Evolutionary conservation across 2,113 vertebrate species (phyloP).

Genomic region (Plotosus lineatus): DNA sequence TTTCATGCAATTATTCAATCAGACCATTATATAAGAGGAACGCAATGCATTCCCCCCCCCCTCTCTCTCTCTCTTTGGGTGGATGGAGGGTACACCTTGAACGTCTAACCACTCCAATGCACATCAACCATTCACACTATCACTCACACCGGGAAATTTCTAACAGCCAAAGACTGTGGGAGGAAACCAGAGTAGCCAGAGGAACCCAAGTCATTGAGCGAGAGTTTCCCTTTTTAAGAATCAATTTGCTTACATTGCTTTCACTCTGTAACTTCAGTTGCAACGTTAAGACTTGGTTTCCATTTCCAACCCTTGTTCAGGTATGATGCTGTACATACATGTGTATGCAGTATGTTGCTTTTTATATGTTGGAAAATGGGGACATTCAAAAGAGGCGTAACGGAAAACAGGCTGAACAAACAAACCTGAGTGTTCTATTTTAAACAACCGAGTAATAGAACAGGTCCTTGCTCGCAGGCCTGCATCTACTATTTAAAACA

Average conservation of each 20-base stretch:
- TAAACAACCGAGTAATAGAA: conserved; percentile 62
- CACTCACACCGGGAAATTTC: no score
- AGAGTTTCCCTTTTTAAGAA: not conserved
- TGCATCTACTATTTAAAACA: conserved; percentile 73
- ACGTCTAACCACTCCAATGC: no score
- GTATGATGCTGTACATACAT: not conserved
- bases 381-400: conserved; percentile 2
- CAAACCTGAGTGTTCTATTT: conserved; percentile 65
- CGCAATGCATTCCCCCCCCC: no score
- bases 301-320: not conserved
- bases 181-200: no score
- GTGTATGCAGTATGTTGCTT: not conserved
- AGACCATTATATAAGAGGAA: not conserved
- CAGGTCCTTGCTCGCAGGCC: conserved; percentile 69
- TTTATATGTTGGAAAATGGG: not conserved
- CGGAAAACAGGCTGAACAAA: not conserved
- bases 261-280: not conserved
- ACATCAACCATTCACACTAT: no score
- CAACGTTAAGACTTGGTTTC: no score
- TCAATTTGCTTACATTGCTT: not conserved
- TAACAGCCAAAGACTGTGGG: no score
- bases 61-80: no score
- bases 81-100: no score
- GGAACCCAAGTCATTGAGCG: no score
- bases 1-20: not conserved